Conservation (phyloP, 2,888 invertebrate species). For the Noctuana brunneofusca region DNA sequence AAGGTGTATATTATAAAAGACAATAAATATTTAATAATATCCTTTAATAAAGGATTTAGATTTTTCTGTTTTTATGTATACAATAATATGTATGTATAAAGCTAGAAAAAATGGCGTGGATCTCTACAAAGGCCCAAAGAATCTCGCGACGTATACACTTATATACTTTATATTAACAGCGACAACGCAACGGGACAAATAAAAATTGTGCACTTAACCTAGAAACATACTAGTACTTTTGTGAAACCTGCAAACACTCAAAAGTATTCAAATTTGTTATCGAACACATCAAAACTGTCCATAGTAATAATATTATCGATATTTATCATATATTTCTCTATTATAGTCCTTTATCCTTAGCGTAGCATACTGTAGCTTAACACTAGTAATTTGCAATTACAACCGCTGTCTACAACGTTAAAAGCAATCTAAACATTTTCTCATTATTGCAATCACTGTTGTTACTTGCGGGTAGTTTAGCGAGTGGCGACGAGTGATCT, state of each 20-base stretch:
- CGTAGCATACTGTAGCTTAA: conserved; percentile 4
- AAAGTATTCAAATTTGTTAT: conserved; percentile 3
- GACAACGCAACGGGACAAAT: conserved; percentile 17
- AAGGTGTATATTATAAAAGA: too few species aligned
- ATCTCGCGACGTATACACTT: background rate
- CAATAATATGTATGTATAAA: background rate
- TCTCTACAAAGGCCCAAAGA: background rate
- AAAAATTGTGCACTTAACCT: conserved; percentile 48
- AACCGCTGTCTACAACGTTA: background rate
- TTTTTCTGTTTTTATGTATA: background rate
- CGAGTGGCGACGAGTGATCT: conserved; percentile 22
- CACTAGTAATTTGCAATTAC: conserved; percentile 1
- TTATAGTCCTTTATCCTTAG: conserved; percentile 9
- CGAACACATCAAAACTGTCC: conserved; percentile 17
- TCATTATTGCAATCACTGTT: conserved; percentile 8
- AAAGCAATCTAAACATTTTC: background rate
- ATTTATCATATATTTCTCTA: background rate
- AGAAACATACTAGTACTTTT: conserved; percentile 33
- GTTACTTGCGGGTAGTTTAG: conserved; percentile 18
- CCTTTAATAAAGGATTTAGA: too few species aligned
- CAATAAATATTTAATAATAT: too few species aligned
- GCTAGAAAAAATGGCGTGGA: background rate
- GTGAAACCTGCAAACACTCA: background rate
- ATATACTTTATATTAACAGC: background rate
- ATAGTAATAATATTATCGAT: conserved; percentile 5